These are phyloP conservation scores for Lacanobia wlatinum DNA, from an alignment of 2,888 invertebrate species.

Conservation along the genomic window DNA sequence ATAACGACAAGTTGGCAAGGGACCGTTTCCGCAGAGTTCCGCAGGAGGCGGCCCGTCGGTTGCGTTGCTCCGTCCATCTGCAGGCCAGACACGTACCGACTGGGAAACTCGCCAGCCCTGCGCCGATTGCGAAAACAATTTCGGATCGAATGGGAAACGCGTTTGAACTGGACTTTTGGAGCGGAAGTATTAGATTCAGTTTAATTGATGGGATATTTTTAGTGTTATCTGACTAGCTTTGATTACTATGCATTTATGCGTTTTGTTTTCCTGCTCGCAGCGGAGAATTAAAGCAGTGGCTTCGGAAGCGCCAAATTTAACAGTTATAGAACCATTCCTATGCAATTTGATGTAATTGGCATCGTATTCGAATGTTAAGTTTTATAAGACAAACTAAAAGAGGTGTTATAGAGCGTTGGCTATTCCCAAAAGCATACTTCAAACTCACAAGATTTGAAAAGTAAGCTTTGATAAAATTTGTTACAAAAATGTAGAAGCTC, in stretches of 20 bases:
- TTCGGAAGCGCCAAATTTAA: slow-evolving; percentile 22
- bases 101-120: slow-evolving; percentile 70
- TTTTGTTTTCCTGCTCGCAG: slow-evolving; percentile 9
- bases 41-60: slow-evolving; percentile 59
- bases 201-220: slow-evolving; percentile 66
- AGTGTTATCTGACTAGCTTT: slow-evolving; percentile 49
- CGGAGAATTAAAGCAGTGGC: slow-evolving; percentile 5
- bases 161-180: slow-evolving; percentile 64
- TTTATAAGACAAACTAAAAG: background rate
- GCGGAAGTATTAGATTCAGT: slow-evolving; percentile 65
- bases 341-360: slow-evolving; percentile 4
- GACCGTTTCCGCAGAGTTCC: slow-evolving; percentile 58
- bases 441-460: slow-evolving; percentile 16
- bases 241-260: slow-evolving; percentile 38
- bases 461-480: slow-evolving; percentile 40
- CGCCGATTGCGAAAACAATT: slow-evolving; percentile 73
- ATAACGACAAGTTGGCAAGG: slow-evolving; percentile 69
- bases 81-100: slow-evolving; percentile 68
- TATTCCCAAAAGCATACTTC: slow-evolving; percentile 28
- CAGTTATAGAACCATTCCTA: slow-evolving; percentile 1
- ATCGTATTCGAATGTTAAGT: slow-evolving; percentile 1
- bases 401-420: background rate
- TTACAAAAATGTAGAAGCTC: slow-evolving; percentile 35
- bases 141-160: slow-evolving; percentile 66
- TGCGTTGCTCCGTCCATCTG: slow-evolving; percentile 55